phyloP scores from a whole-genome alignment of 35 echinoderm and acorn worm species.

The Eucidaris tribuloides region DNA sequence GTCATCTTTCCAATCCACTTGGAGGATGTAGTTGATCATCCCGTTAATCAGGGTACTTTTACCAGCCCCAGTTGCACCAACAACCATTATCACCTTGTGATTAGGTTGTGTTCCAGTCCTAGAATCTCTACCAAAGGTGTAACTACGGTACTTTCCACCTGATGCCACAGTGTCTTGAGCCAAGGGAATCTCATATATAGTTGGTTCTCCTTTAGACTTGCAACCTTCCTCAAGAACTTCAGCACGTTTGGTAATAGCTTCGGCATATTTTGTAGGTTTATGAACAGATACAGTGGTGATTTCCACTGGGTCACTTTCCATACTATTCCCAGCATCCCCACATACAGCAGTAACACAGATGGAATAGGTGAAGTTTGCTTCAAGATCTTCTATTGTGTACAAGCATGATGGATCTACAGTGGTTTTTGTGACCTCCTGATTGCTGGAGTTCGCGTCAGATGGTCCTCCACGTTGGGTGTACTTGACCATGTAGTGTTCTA shows the following conservation, averaged over 20 bases:
- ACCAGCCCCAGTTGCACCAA: too few species aligned
- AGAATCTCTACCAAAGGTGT: neutral
- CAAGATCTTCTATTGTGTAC: neutral
- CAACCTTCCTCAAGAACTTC: neutral
- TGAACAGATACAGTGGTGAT: neutral
- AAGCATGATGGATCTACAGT: neutral
- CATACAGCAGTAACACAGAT: neutral
- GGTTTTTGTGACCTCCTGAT: neutral
- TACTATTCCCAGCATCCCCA: neutral
- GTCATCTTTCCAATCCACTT: too few species aligned
- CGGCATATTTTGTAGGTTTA: neutral
- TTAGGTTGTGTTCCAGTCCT: too few species aligned
- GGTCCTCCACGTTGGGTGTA: neutral
- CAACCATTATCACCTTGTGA: too few species aligned
- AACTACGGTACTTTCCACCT: too few species aligned
- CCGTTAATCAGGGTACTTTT: too few species aligned
- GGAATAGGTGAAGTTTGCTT: neutral
- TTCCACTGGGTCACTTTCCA: too few species aligned
- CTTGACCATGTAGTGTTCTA: neutral
- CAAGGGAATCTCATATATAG: neutral
- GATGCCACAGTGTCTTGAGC: too few species aligned
- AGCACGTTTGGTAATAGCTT: neutral
- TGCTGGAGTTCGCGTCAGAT: neutral
- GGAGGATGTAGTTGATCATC: too few species aligned
- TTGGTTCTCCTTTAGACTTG: too few species aligned